Evolutionary conservation across 2,888 invertebrate genomes (phyloP).

Genomic region (Amphimallon solstitiale): DNA sequence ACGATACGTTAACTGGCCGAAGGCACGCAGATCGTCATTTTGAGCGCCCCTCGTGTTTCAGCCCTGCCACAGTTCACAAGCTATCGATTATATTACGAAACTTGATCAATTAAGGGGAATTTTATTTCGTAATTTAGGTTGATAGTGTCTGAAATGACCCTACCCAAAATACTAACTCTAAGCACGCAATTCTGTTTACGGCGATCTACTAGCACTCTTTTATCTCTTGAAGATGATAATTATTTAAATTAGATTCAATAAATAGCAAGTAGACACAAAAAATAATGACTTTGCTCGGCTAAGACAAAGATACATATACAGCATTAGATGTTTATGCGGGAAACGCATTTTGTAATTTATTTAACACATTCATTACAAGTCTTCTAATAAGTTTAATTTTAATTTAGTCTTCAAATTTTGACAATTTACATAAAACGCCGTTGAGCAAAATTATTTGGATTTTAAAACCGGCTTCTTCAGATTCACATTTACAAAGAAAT

Average conservation of each 20-base stretch:
- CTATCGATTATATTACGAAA: constrained; percentile 53
- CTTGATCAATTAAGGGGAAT: constrained; percentile 54
- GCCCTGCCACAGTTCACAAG: constrained; percentile 32
- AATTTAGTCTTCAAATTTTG: too few relatives aligned
- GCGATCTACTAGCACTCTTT: constrained; percentile 8
- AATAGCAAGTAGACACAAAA: too few relatives aligned
- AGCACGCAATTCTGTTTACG: constrained; percentile 50
- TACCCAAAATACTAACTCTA: constrained; percentile 44
- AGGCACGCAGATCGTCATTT: constrained; percentile 31
- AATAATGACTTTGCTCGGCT: too few relatives aligned
- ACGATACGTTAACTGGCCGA: constrained; percentile 11
- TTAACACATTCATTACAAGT: too few relatives aligned
- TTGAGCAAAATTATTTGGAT: too few relatives aligned
- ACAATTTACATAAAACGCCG: too few relatives aligned
- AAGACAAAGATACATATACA: too few relatives aligned
- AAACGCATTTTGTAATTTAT: too few relatives aligned
- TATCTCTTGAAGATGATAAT: constrained; percentile 19
- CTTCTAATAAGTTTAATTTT: too few relatives aligned
- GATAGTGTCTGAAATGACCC: constrained; percentile 44
- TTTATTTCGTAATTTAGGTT: constrained; percentile 54
- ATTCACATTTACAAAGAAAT: too few relatives aligned
- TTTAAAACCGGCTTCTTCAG: too few relatives aligned
- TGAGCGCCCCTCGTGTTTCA: constrained; percentile 1
- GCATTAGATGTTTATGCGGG: too few relatives aligned
- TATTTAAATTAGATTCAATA: neutral